phyloP scores from a whole-genome alignment of 1,140 invertebrate genomes.

The Listronotus bonariensis region DNA sequence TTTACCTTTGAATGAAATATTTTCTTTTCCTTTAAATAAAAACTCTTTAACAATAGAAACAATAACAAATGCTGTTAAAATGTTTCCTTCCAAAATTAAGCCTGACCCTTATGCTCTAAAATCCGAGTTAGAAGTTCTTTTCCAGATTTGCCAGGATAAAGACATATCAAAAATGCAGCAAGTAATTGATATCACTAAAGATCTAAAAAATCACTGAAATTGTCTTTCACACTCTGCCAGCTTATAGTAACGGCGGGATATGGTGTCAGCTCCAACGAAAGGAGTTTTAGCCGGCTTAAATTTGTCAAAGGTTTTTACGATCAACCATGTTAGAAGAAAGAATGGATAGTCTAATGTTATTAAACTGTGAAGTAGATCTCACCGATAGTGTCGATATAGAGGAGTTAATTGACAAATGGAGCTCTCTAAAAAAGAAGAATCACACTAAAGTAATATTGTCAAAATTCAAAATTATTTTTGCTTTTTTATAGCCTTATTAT shows the following conservation, averaged over 20 bases:
- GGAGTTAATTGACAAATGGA: not conserved
- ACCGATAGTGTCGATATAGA: not conserved
- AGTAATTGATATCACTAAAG: not conserved
- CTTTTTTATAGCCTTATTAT: too few relatives aligned
- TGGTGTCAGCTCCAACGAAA: not conserved
- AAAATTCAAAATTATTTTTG: too few relatives aligned
- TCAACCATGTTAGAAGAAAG: not conserved
- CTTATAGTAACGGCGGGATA: not conserved
- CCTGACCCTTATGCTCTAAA: not conserved
- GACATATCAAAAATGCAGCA: not conserved
- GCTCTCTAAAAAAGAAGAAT: conserved; percentile 5
- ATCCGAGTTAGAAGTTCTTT: too few relatives aligned
- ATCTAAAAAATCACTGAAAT: not conserved
- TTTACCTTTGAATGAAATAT: not conserved
- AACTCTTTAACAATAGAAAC: not conserved
- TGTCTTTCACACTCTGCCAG: not conserved
- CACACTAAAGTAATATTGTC: not conserved
- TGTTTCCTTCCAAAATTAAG: not conserved
- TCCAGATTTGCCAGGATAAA: not conserved
- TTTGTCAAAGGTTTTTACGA: not conserved
- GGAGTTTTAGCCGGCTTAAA: not conserved
- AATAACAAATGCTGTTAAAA: not conserved
- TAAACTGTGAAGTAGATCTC: not conserved
- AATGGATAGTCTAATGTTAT: not conserved
- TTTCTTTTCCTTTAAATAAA: not conserved